Evolutionary conservation across 2,797 vertebrate genomes (phyloP), one percentile per base, ranked within the genome.

Genomic region (Borostomias antarcticus): DNA sequence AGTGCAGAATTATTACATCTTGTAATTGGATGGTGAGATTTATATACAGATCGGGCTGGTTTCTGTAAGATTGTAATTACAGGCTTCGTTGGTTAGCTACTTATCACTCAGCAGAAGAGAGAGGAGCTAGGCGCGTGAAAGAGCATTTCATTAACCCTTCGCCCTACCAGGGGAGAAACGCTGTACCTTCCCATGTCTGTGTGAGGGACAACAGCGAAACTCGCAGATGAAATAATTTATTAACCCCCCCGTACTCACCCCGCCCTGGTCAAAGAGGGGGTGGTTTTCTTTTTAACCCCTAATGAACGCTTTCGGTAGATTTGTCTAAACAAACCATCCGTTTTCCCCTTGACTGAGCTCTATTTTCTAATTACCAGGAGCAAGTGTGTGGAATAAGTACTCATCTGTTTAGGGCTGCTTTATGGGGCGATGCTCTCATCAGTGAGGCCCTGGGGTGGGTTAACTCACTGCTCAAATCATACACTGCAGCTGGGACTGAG

Each of bases 1-100:
- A 98, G 93, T 98, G 96, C 97, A 97, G 96, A 98, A 98, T 98
- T 98, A 98, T 98, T 98, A 98, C 96, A 98, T 98, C 96, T 98
- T 98, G 95, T 98, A 97, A 97, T 98, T 98, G 96, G 96, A 97
- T 96, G 96, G 95, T 94, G 95, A 98, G 96, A 98, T 98, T 98
- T 98, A 98, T 98, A 98, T 98, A 99, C 96, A 99, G 97, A 99
- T 98, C 95, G 76, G 96, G 93, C 95, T 85, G 88, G 94, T 96
- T 97, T 97, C 95, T 97, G 95, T 96, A 96, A 96, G 96, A 97
- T 96, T 97, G 96, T 97, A 98, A 98, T 98, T 98, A 98, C 96
- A 98, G 93, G 96, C 95, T 97, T 96, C 95, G 94, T 96, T 97
- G 95, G 95, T 96, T 97, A 95, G 96, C 96, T 96, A 97, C 96